Percentiles rank a stretch among this genome's conserved stretches.
Conservation (phyloP, 1,140 invertebrate genomes). For the Patella vulgata region DNA sequence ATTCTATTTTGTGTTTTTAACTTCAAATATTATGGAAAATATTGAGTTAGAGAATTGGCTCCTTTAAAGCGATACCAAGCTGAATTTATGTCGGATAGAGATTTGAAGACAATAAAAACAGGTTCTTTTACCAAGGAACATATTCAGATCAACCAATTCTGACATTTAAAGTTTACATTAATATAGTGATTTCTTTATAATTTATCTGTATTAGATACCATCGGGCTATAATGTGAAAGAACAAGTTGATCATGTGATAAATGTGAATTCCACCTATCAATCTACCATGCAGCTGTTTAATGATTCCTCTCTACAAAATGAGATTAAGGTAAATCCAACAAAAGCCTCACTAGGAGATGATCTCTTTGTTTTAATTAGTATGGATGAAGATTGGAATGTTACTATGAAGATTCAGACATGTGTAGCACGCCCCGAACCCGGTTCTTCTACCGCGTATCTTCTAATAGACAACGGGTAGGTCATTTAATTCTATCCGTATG, state of each 20-base stretch:
- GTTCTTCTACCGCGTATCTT: not conserved
- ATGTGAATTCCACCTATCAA: constrained; percentile 6
- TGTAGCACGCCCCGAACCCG: constrained; percentile 5
- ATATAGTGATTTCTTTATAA: not conserved
- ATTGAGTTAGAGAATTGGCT: too few relatives aligned
- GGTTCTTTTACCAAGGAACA: too few relatives aligned
- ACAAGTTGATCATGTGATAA: constrained; percentile 1
- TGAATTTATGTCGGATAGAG: too few relatives aligned
- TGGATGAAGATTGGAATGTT: constrained; percentile 17
- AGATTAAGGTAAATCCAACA: not conserved
- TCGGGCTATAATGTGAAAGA: not conserved
- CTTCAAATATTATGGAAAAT: too few relatives aligned
- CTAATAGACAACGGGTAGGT: constrained; percentile 4
- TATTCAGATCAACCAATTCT: not conserved
- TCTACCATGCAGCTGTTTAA: constrained; percentile 9
- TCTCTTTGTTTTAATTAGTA: constrained; percentile 4
- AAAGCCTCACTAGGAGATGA: constrained; percentile 3
- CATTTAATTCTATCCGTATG: too few relatives aligned
- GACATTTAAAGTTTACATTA: not conserved
- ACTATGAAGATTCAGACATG: constrained; percentile 4
- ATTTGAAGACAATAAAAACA: too few relatives aligned
- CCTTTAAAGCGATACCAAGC: too few relatives aligned
- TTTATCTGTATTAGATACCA: not conserved
- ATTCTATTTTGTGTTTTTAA: too few relatives aligned
- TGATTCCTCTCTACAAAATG: constrained; percentile 5